Evolutionary conservation across 2,113 vertebrate species (phyloP).

Genomic region (Calidris pygmaea): DNA sequence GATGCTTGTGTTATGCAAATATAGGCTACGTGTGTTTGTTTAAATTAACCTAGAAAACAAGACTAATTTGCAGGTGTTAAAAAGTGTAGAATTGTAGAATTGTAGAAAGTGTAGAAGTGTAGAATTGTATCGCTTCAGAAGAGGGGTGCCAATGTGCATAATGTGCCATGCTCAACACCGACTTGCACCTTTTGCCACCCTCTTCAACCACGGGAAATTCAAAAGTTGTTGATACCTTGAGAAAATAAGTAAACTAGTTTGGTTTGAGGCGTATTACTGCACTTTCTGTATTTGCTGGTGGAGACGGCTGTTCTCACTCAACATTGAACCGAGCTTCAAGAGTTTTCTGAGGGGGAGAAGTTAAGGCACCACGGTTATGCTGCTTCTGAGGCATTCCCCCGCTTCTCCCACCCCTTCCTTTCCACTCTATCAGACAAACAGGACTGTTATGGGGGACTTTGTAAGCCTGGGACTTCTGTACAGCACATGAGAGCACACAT

Average conservation of each 20-base stretch:
- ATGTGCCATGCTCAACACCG: background rate
- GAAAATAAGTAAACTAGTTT: background rate
- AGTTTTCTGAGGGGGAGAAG: background rate
- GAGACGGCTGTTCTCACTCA: background rate
- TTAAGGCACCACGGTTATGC: rapidly evolving
- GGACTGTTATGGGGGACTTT: background rate
- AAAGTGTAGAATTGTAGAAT: background rate
- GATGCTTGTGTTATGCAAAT: background rate
- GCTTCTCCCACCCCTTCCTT: background rate
- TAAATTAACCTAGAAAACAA: background rate
- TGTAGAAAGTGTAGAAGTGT: no score
- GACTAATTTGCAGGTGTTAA: background rate
- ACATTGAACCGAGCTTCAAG: background rate
- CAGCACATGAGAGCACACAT: rapidly evolving
- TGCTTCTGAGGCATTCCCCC: background rate
- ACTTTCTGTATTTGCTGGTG: background rate
- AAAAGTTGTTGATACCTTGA: background rate
- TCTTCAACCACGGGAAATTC: background rate
- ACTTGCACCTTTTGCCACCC: no score
- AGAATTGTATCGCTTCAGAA: background rate
- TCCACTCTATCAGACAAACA: background rate
- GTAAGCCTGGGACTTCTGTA: background rate
- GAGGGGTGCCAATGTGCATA: background rate
- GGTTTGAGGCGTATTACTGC: background rate
- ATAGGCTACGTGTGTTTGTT: rapidly evolving